Conservation (phyloP, 2,888 invertebrate species). For the Eilema sororculum region DNA sequence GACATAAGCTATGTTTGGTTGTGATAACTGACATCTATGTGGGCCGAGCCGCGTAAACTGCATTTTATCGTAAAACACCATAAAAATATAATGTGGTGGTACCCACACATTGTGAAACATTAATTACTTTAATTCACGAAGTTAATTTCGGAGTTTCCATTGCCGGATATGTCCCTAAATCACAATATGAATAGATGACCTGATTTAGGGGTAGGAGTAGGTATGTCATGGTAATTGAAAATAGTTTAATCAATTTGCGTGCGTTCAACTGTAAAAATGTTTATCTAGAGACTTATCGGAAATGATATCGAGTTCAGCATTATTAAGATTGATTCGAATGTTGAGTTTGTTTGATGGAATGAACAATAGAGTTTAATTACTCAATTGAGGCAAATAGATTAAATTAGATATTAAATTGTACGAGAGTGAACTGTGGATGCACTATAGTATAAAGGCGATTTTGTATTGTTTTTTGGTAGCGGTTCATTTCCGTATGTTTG, state of each 20-base stretch:
- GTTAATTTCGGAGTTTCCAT: not conserved
- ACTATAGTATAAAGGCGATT: not conserved
- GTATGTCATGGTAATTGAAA: not conserved
- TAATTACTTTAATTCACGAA: not conserved
- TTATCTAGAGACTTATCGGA: not conserved
- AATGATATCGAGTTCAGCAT: not conserved
- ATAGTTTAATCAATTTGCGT: not conserved
- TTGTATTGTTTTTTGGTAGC: not conserved
- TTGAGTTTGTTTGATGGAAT: not conserved
- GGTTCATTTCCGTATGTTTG: not conserved
- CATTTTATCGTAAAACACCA: too few species aligned
- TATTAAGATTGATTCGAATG: not conserved
- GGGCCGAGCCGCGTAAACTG: too few species aligned
- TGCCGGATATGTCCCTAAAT: not conserved
- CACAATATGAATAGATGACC: not conserved
- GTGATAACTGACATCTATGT: too few species aligned
- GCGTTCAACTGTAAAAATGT: not conserved
- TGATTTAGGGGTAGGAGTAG: not conserved
- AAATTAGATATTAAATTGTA: not conserved
- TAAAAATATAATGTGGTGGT: too few species aligned
- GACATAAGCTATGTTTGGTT: too few species aligned
- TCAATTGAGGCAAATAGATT: not conserved
- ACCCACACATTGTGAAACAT: not conserved
- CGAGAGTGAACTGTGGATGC: not conserved
- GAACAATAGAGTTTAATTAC: not conserved